These are phyloP conservation scores for Silurus glanis DNA, from an alignment of 2,113 vertebrate species.

Conservation along the genomic window DNA sequence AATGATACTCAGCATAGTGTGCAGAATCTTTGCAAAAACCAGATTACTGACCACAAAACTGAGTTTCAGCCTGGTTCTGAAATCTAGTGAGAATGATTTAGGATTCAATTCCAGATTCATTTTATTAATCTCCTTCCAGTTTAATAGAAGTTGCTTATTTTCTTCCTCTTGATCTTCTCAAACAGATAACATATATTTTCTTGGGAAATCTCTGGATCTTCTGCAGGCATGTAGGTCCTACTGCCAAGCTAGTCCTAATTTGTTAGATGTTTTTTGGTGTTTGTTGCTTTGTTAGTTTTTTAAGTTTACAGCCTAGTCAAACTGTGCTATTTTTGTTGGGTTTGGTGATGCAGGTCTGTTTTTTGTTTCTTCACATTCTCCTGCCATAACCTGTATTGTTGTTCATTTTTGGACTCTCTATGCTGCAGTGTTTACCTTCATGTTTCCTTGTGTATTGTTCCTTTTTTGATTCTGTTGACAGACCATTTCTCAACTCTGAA, in stretches of 20 bases:
- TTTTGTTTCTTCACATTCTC: not conserved
- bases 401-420: not conserved
- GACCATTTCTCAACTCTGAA: not conserved
- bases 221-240: not conserved
- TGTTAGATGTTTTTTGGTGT: not conserved
- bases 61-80: not conserved
- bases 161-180: not conserved
- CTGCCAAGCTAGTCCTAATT: not conserved
- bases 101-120: not conserved
- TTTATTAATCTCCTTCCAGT: not conserved
- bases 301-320: not conserved
- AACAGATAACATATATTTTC: not conserved
- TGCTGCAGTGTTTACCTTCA: not conserved
- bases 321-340: not conserved
- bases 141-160: not conserved
- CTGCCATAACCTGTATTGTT: not conserved
- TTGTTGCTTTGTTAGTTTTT: not conserved
- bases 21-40: not conserved
- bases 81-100: not conserved
- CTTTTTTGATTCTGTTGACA: not conserved
- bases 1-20: not conserved
- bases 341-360: not conserved
- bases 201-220: not conserved
- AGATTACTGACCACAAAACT: not conserved
- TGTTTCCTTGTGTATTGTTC: not conserved